A percentile compares a stretch with the other conserved stretches of the same genome.
Evolutionary conservation across 2,797 vertebrate species (phyloP).

Genomic region (Sciurus vulgaris): DNA sequence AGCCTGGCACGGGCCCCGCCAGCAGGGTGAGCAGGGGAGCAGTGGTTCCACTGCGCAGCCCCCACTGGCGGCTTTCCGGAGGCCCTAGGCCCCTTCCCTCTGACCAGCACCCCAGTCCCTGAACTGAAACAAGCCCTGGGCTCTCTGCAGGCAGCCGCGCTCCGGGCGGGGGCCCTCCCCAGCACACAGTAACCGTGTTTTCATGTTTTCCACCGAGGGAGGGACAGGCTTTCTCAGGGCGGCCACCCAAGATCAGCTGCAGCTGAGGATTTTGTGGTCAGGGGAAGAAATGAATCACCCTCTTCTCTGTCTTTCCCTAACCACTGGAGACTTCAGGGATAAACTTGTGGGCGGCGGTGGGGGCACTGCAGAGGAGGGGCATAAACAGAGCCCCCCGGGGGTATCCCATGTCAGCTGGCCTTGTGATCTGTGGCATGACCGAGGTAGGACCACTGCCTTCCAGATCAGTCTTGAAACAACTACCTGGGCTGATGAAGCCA

Average conservation of each 20-base stretch:
- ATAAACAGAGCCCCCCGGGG: background rate
- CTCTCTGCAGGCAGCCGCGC: background rate
- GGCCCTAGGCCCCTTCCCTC: too few relatives aligned
- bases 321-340: slow-evolving; percentile 1
- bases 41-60: accelerated
- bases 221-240: background rate
- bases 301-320: background rate
- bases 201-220: slow-evolving; percentile 12
- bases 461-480: accelerated
- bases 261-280: slow-evolving; percentile 35
- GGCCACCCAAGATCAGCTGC: slow-evolving; percentile 67
- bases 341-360: background rate
- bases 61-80: background rate
- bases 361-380: background rate
- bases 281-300: slow-evolving; percentile 67
- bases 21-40: background rate
- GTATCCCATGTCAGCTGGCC: background rate
- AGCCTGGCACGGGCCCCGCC: background rate
- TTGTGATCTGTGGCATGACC: background rate
- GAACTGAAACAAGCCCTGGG: background rate
- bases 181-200: background rate
- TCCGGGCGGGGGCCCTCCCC: background rate
- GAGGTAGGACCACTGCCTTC: background rate
- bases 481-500: background rate
- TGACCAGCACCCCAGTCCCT: background rate